Conservation (phyloP, 1,140 invertebrate genomes). For the Pentalonia nigronervosa region DNA sequence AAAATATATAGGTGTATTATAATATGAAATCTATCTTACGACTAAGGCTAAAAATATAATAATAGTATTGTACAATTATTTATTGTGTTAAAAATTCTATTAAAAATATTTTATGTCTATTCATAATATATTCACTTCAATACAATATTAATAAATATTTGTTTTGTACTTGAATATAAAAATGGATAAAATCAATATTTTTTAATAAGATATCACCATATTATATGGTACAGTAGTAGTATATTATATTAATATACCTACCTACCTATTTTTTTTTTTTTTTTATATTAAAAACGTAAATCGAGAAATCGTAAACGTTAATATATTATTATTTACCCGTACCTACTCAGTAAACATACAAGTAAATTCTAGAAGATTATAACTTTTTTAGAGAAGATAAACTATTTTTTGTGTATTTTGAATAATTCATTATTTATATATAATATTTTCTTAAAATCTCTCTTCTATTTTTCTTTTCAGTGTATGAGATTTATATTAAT, state of each 20-base stretch:
- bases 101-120: not conserved
- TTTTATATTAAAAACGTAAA: not conserved
- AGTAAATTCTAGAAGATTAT: not conserved
- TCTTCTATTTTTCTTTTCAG: not conserved
- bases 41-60: not conserved
- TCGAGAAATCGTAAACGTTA: not conserved
- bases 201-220: too few relatives aligned
- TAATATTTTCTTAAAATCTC: not conserved
- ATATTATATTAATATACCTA: too few relatives aligned
- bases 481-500: not conserved
- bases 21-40: not conserved
- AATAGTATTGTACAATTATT: not conserved
- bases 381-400: not conserved
- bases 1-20: not conserved
- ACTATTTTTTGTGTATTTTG: not conserved
- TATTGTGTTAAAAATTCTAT: not conserved
- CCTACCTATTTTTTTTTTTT: too few relatives aligned
- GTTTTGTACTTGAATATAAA: too few relatives aligned
- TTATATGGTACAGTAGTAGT: too few relatives aligned
- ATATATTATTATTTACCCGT: too few relatives aligned
- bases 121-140: not conserved
- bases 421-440: not conserved
- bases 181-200: too few relatives aligned
- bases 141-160: not conserved
- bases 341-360: not conserved